Evolutionary conservation across 2,797 vertebrate species (phyloP).

Genomic region (Pseudochromis fuscus): DNA sequence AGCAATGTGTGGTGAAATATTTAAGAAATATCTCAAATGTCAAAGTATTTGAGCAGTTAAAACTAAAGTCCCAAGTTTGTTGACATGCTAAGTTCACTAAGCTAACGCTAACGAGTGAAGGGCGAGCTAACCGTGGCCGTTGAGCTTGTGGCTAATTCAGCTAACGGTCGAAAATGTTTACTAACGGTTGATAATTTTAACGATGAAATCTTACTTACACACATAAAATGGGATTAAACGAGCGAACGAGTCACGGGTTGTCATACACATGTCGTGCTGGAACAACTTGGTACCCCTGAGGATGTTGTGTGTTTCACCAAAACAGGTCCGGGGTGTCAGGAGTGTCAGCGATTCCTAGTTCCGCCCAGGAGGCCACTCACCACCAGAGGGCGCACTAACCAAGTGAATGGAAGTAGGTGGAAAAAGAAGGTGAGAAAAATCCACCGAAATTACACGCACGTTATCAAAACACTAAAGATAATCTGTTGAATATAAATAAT

Average conservation of each 20-base stretch:
- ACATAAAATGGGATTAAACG: neutral
- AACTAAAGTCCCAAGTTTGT: constrained; percentile 48
- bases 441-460: too few species aligned
- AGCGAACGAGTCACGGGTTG: neutral
- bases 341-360: constrained; percentile 16
- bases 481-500: too few species aligned
- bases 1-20: accelerated
- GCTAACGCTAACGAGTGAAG: constrained; percentile 72
- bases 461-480: too few species aligned
- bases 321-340: constrained; percentile 59
- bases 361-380: constrained; percentile 13
- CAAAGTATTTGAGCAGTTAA: neutral
- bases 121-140: constrained; percentile 3
- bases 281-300: constrained; percentile 4
- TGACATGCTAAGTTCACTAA: constrained; percentile 59
- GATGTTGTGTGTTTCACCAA: constrained; percentile 79
- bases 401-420: neutral
- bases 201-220: constrained; percentile 38
- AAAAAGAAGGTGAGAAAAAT: neutral
- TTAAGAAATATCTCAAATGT: accelerated
- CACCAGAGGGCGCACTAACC: constrained; percentile 50
- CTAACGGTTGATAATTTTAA: neutral
- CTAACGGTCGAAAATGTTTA: neutral
- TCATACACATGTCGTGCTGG: constrained; percentile 58
- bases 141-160: neutral